A percentile compares a stretch with the other conserved stretches of the same genome.
phyloP scores from a whole-genome alignment of 2,888 invertebrate genomes.

The Lepas anatifera region DNA sequence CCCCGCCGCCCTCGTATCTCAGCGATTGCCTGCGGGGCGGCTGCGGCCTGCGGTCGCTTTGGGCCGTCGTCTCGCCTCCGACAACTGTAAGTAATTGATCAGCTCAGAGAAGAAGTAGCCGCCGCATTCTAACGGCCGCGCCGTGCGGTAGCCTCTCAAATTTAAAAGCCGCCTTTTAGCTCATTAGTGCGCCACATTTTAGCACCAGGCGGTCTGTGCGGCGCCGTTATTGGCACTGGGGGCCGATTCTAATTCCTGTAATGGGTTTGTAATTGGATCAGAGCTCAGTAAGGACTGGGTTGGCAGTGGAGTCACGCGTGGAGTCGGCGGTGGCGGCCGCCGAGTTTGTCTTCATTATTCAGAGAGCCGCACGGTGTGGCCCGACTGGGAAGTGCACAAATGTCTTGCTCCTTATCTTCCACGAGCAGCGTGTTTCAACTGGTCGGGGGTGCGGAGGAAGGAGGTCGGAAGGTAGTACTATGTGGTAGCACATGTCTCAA shows the following conservation, averaged over 20 bases:
- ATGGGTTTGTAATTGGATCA: slow-evolving; percentile 2
- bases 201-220: not conserved
- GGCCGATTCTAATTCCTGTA: slow-evolving; percentile 6
- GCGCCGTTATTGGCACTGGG: not conserved
- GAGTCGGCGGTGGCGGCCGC: not conserved
- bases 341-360: not conserved
- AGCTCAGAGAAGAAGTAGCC: not conserved
- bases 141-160: not conserved
- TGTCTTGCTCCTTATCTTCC: too few relatives aligned
- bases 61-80: not conserved
- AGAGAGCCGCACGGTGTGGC: not conserved
- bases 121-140: not conserved
- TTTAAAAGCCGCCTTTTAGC: slow-evolving; percentile 2
- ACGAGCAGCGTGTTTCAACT: too few relatives aligned
- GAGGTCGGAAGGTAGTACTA: too few relatives aligned
- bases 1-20: too few relatives aligned
- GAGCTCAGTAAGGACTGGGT: not conserved
- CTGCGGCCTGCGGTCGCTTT: not conserved
- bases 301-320: not conserved
- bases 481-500: too few relatives aligned
- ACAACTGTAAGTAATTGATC: slow-evolving; percentile 3
- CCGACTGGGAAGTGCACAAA: too few relatives aligned
- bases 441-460: too few relatives aligned
- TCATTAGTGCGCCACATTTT: not conserved
- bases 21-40: too few relatives aligned